Conservation (phyloP, 2,113 vertebrate species). For the Leptobrachium leishanense region DNA sequence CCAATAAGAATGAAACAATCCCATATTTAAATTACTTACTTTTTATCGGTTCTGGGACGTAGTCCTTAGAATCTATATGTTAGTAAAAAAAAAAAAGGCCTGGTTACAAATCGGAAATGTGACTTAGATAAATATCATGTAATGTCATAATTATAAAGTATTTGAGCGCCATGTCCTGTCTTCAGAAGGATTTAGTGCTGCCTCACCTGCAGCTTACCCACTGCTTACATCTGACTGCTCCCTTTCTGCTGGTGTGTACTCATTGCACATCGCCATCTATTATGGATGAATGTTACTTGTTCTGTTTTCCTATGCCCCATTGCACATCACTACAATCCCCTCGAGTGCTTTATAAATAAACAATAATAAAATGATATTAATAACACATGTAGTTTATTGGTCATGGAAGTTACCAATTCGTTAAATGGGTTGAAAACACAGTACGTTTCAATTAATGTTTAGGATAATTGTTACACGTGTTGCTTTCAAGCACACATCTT, state of each 20-base stretch:
- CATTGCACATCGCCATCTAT: slow-evolving; percentile 35
- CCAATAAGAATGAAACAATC: background rate
- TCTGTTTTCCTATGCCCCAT: slow-evolving; percentile 19
- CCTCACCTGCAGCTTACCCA: background rate
- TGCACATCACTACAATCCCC: slow-evolving; percentile 17
- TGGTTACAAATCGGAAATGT: background rate
- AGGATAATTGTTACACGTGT: too few relatives aligned
- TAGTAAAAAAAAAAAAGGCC: slow-evolving; percentile 18
- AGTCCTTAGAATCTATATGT: slow-evolving; percentile 57
- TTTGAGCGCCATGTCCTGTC: background rate
- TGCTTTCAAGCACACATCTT: background rate
- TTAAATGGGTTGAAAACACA: too few relatives aligned
- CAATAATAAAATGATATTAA: slow-evolving; percentile 30
- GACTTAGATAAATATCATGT: background rate
- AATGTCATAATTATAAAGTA: background rate
- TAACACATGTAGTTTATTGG: slow-evolving; percentile 23
- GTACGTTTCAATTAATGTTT: too few relatives aligned
- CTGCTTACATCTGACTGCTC: slow-evolving; percentile 25
- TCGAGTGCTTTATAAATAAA: slow-evolving; percentile 40
- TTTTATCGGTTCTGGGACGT: slow-evolving; percentile 56
- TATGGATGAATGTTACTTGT: slow-evolving; percentile 45
- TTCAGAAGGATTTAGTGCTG: background rate
- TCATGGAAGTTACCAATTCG: background rate
- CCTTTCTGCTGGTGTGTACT: slow-evolving; percentile 17
- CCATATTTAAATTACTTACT: slow-evolving; percentile 60